Evolutionary conservation across 2,113 vertebrate species (phyloP).

Genomic region (Panurus biarmicus): DNA sequence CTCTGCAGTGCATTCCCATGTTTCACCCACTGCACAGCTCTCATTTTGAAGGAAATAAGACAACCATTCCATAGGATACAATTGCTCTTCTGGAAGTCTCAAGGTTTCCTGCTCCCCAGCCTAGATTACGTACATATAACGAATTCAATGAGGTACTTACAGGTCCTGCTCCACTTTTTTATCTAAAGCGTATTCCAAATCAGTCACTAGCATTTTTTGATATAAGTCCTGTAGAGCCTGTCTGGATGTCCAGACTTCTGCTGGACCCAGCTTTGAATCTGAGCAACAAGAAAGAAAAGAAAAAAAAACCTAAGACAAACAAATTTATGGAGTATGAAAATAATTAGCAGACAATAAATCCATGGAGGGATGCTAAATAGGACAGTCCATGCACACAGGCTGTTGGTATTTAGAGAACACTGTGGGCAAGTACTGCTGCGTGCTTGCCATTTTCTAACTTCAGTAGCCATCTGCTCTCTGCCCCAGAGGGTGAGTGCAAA

Average conservation of each 20-base stretch:
- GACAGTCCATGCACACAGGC: not conserved
- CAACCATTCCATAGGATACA: not conserved
- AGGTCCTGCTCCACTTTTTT: constrained; percentile 99
- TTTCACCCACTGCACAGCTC: not conserved
- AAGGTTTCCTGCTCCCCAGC: not conserved
- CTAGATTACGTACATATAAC: not conserved
- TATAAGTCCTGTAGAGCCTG: constrained; percentile 98
- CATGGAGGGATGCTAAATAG: not conserved
- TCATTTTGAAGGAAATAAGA: not conserved
- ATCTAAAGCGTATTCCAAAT: constrained; percentile 98
- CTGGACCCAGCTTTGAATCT: constrained; percentile 95
- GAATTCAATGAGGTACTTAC: constrained; percentile 74
- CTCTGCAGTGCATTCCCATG: not conserved
- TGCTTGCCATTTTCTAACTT: not conserved
- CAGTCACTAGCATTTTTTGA: constrained; percentile 99
- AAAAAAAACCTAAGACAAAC: not conserved
- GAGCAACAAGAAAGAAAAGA: not conserved
- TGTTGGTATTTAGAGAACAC: not conserved
- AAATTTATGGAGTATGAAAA: not conserved
- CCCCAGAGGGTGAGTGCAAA: not conserved
- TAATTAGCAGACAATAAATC: not conserved
- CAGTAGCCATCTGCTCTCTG: not conserved
- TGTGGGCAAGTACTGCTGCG: not conserved
- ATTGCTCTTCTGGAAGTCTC: not conserved
- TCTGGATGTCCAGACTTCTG: constrained; percentile 98